Base-by-base conservation (phyloP, 1,140 invertebrate species). In the Monomorium pharaonis region DNA sequence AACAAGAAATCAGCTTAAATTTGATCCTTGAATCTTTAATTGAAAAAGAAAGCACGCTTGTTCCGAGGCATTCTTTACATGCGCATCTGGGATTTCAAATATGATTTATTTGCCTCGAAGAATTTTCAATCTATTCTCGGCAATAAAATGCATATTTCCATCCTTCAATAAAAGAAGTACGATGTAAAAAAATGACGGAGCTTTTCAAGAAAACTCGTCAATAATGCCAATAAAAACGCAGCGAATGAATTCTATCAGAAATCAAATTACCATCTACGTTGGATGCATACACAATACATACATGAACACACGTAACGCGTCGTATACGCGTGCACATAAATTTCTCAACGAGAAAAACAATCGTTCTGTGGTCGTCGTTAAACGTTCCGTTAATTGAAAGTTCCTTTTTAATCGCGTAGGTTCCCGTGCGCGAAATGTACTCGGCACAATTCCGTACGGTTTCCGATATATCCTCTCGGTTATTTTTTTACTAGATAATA, bases 401-500 rank as follows among this genome's bases (percentile, higher is more conserved):
- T n/a, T 56, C 63, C 24, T 33, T 81, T n/a, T 51, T 70, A 44
- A 75, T 86, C 58, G 42, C 33, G 6, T n/a, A 33, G 44, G 21
- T 51, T 74, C n/a, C 30, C 16, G n/a, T n/a, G 18, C 58, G 27
- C 10, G 24, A 70, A 37, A 51, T 27, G n/a, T 56, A 78, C 58
- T 44, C 18, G 65, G 14, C 24, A 81, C 18, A 65, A n/a, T 54
- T 62, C 24, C 10, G 27, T 47, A 81, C 56, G 51, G n/a, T 14
- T n/a, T 85, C 65, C 14, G 56, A 69, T 87, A 69, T 87, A 74
- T 85, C 49, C 74, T 78, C 84, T 74, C 84, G 84, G 77, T 91
- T 47, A 90, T 91, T 80, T 91, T 80, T 91, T 89, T 84, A 89
- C 93, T 92, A 75, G 89, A 89, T 93, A 92, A 88, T 86, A 88